Evolutionary conservation across 2,113 vertebrate genomes (phyloP).

Genomic region (Hystrix cristata): DNA sequence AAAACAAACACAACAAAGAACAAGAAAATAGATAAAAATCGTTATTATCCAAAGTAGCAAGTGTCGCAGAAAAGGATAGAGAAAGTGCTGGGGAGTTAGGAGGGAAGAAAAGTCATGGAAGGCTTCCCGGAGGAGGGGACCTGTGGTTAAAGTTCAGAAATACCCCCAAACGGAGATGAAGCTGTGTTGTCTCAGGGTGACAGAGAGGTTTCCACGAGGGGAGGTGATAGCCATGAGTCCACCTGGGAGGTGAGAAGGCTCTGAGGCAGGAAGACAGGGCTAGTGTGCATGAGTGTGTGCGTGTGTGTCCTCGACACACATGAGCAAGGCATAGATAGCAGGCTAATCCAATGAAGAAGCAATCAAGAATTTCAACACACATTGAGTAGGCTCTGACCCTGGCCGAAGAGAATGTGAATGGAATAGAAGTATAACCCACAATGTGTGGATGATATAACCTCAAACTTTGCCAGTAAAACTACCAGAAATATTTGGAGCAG

Average conservation of each 20-base stretch:
- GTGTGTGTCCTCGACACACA: not conserved
- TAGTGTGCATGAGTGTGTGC: not conserved
- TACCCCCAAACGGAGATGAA: not conserved
- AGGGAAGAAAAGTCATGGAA: not conserved
- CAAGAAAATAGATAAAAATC: not conserved
- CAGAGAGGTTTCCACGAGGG: not conserved
- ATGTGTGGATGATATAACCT: not conserved
- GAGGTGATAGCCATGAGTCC: not conserved
- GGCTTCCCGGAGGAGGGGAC: not conserved
- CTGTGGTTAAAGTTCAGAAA: not conserved
- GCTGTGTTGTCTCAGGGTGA: not conserved
- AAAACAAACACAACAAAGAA: not conserved
- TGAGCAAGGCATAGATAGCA: not conserved
- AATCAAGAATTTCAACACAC: not conserved
- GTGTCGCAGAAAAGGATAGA: not conserved
- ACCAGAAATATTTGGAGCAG: not conserved
- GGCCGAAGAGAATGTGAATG: not conserved
- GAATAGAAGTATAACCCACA: not conserved
- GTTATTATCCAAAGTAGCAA: not conserved
- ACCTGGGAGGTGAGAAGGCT: not conserved
- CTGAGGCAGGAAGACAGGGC: not conserved
- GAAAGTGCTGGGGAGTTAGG: not conserved
- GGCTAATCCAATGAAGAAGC: not conserved
- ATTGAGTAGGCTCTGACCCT: not conserved
- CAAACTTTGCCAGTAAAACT: not conserved